A percentile compares a stretch with the other conserved stretches of the same genome.
phyloP scores from a whole-genome alignment of 2,113 vertebrate genomes.

The Tinamus guttatus region DNA sequence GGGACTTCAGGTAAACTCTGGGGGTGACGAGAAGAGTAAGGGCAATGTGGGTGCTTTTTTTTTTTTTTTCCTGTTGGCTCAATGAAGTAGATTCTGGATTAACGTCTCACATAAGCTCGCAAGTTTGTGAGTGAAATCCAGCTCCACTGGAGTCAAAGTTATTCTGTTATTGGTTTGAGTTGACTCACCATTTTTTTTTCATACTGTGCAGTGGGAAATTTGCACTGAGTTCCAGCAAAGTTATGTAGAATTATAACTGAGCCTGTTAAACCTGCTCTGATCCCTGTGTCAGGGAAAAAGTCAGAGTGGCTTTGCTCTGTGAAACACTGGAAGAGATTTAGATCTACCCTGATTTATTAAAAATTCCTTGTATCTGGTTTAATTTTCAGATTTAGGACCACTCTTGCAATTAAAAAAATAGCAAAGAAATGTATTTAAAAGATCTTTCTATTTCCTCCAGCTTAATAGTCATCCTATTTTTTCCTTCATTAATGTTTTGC shows the following conservation, averaged over 20 bases:
- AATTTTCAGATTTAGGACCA: background rate
- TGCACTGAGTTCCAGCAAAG: background rate
- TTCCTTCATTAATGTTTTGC: background rate
- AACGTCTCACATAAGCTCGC: background rate
- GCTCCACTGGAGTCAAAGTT: background rate
- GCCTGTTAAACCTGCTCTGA: background rate
- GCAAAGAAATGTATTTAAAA: background rate
- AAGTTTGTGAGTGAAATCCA: background rate
- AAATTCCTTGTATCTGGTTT: background rate
- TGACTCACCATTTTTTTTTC: background rate
- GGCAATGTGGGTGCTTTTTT: accelerated
- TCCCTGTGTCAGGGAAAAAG: background rate
- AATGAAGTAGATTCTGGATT: background rate
- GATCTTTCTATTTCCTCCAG: background rate
- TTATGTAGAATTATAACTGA: background rate
- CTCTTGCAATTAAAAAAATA: background rate
- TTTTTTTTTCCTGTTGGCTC: background rate
- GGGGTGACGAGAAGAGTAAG: accelerated
- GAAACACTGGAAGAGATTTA: background rate
- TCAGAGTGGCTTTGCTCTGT: background rate
- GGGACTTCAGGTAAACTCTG: background rate
- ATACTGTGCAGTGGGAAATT: background rate
- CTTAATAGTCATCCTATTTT: background rate
- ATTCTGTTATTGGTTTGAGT: background rate
- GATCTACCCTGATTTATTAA: background rate